A percentile compares a stretch with the other conserved stretches of the same genome.
Conservation (phyloP, 2,888 invertebrate genomes). For the Drosophila suboccidentalis region DNA sequence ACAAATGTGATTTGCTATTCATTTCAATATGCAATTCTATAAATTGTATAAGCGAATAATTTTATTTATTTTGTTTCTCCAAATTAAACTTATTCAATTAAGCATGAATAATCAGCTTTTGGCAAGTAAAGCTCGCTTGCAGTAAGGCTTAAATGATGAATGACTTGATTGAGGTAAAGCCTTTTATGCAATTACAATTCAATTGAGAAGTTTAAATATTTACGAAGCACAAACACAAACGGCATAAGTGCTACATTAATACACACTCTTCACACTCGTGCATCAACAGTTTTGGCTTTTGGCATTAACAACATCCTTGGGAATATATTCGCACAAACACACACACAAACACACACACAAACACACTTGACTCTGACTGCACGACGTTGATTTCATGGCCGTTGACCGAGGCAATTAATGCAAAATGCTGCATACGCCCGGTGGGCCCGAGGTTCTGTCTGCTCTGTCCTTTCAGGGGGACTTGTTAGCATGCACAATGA, state of each 20-base stretch:
- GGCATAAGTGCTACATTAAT: constrained; percentile 30
- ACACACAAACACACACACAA: background rate
- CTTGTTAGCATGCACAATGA: constrained; percentile 45
- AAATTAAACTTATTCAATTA: background rate
- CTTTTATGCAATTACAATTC: constrained; percentile 15
- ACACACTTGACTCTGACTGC: constrained; percentile 5
- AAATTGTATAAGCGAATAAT: background rate
- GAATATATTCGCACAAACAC: constrained; percentile 5
- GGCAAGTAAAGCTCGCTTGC: background rate
- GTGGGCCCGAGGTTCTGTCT: constrained; percentile 14
- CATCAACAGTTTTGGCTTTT: constrained; percentile 15
- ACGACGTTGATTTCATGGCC: constrained; percentile 18
- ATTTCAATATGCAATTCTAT: background rate
- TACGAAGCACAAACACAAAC: constrained; percentile 6
- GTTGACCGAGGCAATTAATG: constrained; percentile 60
- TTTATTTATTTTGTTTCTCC: background rate
- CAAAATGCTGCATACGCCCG: constrained; percentile 52
- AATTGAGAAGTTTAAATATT: constrained; percentile 11
- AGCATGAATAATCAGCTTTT: background rate
- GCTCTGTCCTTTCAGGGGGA: background rate
- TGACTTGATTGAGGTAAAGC: background rate
- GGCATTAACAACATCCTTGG: constrained; percentile 26
- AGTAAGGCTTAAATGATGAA: background rate
- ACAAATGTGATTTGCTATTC: background rate
- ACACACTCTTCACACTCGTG: constrained; percentile 33